Percentiles rank a stretch among this genome's conserved stretches.
Conservation (phyloP, 2,888 invertebrate species). For the Osmoderma eremita region DNA sequence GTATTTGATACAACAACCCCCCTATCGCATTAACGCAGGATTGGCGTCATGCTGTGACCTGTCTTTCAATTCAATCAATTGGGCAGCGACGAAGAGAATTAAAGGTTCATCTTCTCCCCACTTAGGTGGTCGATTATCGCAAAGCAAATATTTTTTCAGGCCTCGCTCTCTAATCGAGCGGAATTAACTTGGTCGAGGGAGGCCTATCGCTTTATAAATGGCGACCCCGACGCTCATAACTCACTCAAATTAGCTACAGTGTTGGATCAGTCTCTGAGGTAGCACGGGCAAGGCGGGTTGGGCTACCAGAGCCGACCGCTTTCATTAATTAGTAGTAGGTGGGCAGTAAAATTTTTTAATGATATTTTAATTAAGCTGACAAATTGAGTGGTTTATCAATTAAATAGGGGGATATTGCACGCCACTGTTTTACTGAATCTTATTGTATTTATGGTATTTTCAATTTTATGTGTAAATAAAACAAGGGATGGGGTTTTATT, state of each 20-base stretch:
- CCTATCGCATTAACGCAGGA: too few relatives aligned
- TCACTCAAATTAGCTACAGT: slow-evolving; percentile 12
- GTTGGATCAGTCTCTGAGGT: not conserved
- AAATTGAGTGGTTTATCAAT: too few relatives aligned
- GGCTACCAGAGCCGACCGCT: slow-evolving; percentile 1
- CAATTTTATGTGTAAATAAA: too few relatives aligned
- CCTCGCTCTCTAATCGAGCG: slow-evolving; percentile 10
- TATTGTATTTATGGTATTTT: too few relatives aligned
- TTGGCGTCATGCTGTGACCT: too few relatives aligned
- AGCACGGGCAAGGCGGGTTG: not conserved
- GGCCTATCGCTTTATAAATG: slow-evolving; percentile 8
- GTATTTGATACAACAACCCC: too few relatives aligned
- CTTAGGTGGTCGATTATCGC: slow-evolving; percentile 1
- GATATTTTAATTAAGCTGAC: slow-evolving; percentile 39
- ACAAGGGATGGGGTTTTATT: too few relatives aligned
- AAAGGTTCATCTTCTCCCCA: slow-evolving; percentile 3
- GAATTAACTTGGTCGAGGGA: slow-evolving; percentile 4
- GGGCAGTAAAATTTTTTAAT: slow-evolving; percentile 23
- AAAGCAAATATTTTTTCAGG: slow-evolving; percentile 22
- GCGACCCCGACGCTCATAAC: slow-evolving; percentile 11
- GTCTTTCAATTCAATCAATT: too few relatives aligned
- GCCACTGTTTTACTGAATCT: too few relatives aligned
- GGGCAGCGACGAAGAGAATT: too few relatives aligned
- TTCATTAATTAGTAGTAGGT: slow-evolving; percentile 27
- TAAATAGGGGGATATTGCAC: too few relatives aligned